A percentile compares a stretch with the other conserved stretches of the same genome.
Conservation (phyloP, 2,113 vertebrate species). For the Pelecanus crispus region DNA sequence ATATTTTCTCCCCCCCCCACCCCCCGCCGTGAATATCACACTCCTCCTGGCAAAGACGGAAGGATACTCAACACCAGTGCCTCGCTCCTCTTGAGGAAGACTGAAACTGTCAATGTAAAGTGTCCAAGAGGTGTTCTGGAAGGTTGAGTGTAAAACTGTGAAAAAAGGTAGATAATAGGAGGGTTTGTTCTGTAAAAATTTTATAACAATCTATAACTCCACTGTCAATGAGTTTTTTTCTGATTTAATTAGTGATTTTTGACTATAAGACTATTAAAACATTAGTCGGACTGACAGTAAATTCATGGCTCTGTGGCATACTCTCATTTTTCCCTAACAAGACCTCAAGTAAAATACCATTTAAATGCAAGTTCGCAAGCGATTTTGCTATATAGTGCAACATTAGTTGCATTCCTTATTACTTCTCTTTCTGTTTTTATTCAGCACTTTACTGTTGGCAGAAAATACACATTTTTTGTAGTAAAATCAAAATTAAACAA, state of each 20-base stretch:
- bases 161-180: background rate
- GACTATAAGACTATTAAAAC: background rate
- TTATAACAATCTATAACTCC: background rate
- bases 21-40: rapidly evolving
- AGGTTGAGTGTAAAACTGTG: background rate
- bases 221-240: background rate
- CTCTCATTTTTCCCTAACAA: background rate
- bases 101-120: background rate
- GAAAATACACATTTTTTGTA: background rate
- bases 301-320: background rate
- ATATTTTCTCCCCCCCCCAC: rapidly evolving
- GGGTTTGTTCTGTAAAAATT: rapidly evolving
- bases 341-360: background rate
- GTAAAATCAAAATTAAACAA: background rate
- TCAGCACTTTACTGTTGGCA: background rate
- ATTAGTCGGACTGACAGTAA: background rate
- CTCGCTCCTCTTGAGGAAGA: background rate
- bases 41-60: background rate
- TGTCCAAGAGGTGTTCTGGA: background rate
- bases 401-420: background rate
- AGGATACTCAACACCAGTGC: background rate
- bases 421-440: background rate
- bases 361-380: background rate
- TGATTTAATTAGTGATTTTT: background rate
- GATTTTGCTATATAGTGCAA: background rate